Evolutionary conservation across 2,797 vertebrate species (phyloP).

Genomic region (Neostethus bicornis): DNA sequence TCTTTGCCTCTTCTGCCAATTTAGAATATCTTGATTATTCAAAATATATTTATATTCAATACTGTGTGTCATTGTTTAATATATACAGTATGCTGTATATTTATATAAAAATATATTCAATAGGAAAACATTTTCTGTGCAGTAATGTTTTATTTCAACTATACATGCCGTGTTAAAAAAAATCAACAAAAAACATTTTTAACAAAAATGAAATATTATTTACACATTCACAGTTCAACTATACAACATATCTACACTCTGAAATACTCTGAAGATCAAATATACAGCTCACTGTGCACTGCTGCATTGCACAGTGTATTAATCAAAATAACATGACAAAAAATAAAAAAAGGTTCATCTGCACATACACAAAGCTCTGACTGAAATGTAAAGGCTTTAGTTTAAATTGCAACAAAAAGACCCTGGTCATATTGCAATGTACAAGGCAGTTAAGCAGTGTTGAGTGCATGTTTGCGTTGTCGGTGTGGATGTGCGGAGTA

Average conservation of each 20-base stretch:
- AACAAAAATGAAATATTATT: conserved; percentile 89
- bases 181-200: conserved; percentile 81
- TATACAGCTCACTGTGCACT: conserved; percentile 87
- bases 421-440: conserved; percentile 93
- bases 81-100: no score
- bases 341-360: conserved; percentile 88
- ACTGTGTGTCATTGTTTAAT: no score
- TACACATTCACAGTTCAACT: conserved; percentile 99
- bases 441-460: conserved; percentile 94
- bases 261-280: conserved; percentile 94
- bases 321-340: conserved; percentile 91
- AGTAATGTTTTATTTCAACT: conserved; percentile 99
- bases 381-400: conserved; percentile 93
- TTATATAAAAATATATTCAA: no score
- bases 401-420: conserved; percentile 95
- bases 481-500: conserved; percentile 69
- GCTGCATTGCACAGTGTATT: conserved; percentile 93
- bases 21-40: no score
- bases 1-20: conserved; percentile 1
- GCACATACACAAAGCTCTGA: conserved; percentile 90
- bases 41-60: no score
- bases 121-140: conserved; percentile 66
- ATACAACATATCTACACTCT: conserved; percentile 98
- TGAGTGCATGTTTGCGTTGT: conserved; percentile 60
- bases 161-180: conserved; percentile 99